Evolutionary conservation across 2,888 invertebrate genomes (phyloP).

Genomic region (Lycophotia porphyrea): DNA sequence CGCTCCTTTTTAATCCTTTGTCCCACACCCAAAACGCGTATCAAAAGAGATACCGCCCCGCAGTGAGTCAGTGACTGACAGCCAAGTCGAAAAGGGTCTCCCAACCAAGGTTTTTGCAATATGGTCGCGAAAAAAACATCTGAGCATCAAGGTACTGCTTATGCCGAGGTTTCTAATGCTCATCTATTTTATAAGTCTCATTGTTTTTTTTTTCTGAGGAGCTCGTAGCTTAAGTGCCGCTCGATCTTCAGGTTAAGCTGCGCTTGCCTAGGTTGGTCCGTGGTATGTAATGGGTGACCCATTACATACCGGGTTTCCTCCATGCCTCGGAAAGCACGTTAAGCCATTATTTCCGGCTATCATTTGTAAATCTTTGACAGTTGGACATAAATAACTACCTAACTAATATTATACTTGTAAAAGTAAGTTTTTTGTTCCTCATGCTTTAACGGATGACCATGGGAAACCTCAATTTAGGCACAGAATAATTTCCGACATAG

Average conservation of each 20-base stretch:
- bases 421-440: too few species aligned
- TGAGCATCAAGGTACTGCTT: conserved; percentile 13
- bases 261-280: not conserved
- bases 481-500: not conserved
- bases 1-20: conserved; percentile 22
- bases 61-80: conserved; percentile 40
- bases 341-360: too few species aligned
- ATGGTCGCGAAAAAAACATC: conserved; percentile 4
- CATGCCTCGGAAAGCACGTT: too few species aligned
- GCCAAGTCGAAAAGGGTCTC: conserved; percentile 21
- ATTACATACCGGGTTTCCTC: too few species aligned
- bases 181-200: not conserved
- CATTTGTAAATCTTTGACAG: too few species aligned
- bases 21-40: conserved; percentile 22
- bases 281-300: not conserved
- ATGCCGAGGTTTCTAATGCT: conserved; percentile 1
- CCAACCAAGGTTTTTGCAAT: conserved; percentile 23
- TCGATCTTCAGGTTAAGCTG: not conserved
- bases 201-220: not conserved
- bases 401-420: too few species aligned
- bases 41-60: conserved; percentile 38
- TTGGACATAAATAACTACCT: too few species aligned
- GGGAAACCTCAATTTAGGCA: too few species aligned
- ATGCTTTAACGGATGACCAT: too few species aligned
- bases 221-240: not conserved